Percentiles rank a stretch among this genome's conserved stretches.
These are phyloP conservation scores for Psettodes erumei DNA, from an alignment of 2,113 vertebrate genomes.

Conservation along the genomic window DNA sequence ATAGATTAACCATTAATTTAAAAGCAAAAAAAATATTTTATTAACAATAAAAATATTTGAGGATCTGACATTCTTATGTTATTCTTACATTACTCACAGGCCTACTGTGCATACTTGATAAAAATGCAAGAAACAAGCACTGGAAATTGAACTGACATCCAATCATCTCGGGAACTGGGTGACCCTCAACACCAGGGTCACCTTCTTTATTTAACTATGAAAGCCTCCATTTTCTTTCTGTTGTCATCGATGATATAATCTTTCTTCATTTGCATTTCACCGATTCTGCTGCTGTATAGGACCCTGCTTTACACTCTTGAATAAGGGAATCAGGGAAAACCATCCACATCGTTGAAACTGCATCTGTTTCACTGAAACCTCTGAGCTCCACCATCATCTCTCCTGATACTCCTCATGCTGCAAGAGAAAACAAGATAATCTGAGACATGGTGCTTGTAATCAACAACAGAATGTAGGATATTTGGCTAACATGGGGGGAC, in stretches of 20 bases:
- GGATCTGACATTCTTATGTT: too few species aligned
- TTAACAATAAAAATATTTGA: too few species aligned
- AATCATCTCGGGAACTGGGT: not conserved
- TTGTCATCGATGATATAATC: not conserved
- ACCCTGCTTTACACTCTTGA: not conserved
- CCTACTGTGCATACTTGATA: too few species aligned
- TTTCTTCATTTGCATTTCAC: not conserved
- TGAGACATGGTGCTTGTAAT: not conserved
- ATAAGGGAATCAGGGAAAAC: not conserved
- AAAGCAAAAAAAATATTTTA: not conserved
- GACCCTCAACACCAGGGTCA: not conserved
- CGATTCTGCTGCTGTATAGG: not conserved
- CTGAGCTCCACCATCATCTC: not conserved
- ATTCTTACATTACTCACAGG: too few species aligned
- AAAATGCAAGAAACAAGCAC: too few species aligned
- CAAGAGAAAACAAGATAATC: not conserved
- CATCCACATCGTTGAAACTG: too few species aligned
- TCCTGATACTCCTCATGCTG: not conserved
- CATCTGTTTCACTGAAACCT: constrained; percentile 11
- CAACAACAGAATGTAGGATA: not conserved
- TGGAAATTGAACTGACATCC: not conserved
- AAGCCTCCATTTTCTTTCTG: not conserved
- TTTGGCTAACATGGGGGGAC: not conserved
- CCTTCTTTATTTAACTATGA: not conserved
- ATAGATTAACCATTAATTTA: not conserved